These are phyloP conservation scores for Fundulus diaphanus DNA, from an alignment of 2,797 vertebrate species.

Conservation along the genomic window DNA sequence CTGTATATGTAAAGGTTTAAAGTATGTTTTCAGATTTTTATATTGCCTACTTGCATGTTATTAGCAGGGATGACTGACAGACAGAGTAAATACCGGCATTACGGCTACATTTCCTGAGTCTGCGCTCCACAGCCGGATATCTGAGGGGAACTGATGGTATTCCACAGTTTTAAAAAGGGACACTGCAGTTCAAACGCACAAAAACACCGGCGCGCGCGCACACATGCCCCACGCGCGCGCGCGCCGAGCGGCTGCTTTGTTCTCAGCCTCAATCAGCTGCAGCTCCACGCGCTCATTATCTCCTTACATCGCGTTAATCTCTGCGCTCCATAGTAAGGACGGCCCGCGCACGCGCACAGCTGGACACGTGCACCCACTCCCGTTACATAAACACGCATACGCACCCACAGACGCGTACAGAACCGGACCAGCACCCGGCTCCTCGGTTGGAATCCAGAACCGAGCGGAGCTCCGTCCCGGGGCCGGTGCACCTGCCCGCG, in stretches of 20 bases:
- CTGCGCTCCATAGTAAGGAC: constrained; percentile 17
- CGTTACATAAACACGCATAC: constrained; percentile 8
- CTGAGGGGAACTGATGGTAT: background rate
- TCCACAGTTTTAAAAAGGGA: background rate
- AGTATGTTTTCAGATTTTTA: background rate
- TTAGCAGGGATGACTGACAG: background rate
- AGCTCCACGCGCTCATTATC: constrained; percentile 41
- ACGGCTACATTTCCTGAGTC: too few relatives aligned
- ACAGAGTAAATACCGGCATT: too few relatives aligned
- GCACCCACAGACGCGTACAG: background rate
- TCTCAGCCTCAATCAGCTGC: constrained; percentile 38
- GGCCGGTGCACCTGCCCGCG: constrained; percentile 5
- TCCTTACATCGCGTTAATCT: constrained; percentile 53
- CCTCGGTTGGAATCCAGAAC: background rate
- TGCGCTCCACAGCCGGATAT: background rate
- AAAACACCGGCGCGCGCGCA: background rate
- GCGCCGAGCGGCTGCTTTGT: constrained; percentile 44
- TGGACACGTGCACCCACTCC: constrained; percentile 8
- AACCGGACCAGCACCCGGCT: background rate
- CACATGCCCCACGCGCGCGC: background rate
- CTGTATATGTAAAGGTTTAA: background rate
- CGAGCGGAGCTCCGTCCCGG: constrained; percentile 2
- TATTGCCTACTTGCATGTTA: background rate
- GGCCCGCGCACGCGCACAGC: constrained; percentile 1
- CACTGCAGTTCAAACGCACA: background rate